Conservation (phyloP, 2,797 vertebrate genomes). For the Hippopotamyrus pictus region DNA sequence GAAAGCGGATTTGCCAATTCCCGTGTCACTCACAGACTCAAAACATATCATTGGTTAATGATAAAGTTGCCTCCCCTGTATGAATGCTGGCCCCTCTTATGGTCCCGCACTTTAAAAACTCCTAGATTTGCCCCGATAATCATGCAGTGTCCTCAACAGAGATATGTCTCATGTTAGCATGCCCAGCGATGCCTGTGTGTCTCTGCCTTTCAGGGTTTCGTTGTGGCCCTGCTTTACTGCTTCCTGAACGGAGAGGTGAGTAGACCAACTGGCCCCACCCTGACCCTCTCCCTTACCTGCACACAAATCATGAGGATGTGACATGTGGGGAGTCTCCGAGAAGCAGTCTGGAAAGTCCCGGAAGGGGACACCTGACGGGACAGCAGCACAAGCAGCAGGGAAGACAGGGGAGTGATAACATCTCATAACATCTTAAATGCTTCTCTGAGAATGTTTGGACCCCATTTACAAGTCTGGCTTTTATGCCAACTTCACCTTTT, state of each 20-base stretch:
- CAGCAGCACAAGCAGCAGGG: not conserved
- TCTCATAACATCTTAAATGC: not conserved
- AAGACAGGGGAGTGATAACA: not conserved
- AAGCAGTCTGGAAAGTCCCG: not conserved
- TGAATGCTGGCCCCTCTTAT: not conserved
- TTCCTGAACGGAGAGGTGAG: constrained; percentile 82
- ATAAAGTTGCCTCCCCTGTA: not conserved
- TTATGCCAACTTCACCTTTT: not conserved
- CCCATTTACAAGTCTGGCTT: not conserved
- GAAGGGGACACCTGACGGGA: not conserved
- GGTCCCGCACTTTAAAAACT: not conserved
- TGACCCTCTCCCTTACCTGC: not conserved
- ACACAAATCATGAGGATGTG: not conserved
- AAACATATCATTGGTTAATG: not conserved
- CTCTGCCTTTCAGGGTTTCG: constrained; percentile 67
- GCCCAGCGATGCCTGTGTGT: not conserved
- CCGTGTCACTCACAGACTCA: not conserved
- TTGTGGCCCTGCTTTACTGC: constrained; percentile 81
- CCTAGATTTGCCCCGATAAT: not conserved
- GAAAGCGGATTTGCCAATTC: not conserved
- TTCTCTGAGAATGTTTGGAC: not conserved
- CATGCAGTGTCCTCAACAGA: not conserved
- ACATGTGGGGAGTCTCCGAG: not conserved
- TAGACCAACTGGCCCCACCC: not conserved
- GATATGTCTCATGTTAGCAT: not conserved